Evolutionary conservation across 2,113 vertebrate species (phyloP).

Genomic region (Probosciger aterrimus): DNA sequence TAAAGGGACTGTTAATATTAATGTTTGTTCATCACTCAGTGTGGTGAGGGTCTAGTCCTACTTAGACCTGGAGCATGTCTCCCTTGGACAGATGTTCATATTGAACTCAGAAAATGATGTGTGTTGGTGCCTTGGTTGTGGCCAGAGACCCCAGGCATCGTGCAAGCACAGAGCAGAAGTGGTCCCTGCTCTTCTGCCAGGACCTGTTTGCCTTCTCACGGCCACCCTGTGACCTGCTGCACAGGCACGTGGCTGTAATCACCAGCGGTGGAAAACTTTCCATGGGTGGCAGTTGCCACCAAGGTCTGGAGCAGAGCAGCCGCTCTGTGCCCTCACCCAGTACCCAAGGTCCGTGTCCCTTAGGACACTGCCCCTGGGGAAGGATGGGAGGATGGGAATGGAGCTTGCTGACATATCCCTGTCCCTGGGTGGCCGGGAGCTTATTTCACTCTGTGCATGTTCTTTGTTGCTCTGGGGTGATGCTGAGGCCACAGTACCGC

Average conservation of each 20-base stretch:
- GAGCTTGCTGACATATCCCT: neutral
- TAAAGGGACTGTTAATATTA: neutral
- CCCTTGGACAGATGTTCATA: neutral
- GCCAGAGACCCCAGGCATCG: rapidly evolving
- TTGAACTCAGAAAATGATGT: neutral
- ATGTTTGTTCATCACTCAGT: neutral
- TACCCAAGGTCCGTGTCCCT: rapidly evolving
- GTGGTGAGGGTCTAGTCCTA: neutral
- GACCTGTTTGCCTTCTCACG: neutral
- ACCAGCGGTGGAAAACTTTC: neutral
- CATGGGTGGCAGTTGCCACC: neutral
- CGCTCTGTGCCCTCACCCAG: rapidly evolving
- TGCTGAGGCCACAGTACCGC: rapidly evolving
- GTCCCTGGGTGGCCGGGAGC: neutral
- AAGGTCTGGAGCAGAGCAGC: neutral
- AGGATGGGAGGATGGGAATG: neutral
- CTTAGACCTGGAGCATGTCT: neutral
- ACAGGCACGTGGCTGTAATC: neutral
- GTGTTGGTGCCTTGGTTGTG: rapidly evolving
- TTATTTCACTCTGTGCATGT: rapidly evolving
- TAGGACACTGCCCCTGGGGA: rapidly evolving
- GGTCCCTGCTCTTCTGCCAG: neutral
- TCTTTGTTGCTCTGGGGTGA: neutral
- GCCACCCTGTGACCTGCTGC: neutral
- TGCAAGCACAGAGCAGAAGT: neutral